phyloP scores from a whole-genome alignment of 2,888 invertebrate genomes.

The Leptogaster cylindrica region DNA sequence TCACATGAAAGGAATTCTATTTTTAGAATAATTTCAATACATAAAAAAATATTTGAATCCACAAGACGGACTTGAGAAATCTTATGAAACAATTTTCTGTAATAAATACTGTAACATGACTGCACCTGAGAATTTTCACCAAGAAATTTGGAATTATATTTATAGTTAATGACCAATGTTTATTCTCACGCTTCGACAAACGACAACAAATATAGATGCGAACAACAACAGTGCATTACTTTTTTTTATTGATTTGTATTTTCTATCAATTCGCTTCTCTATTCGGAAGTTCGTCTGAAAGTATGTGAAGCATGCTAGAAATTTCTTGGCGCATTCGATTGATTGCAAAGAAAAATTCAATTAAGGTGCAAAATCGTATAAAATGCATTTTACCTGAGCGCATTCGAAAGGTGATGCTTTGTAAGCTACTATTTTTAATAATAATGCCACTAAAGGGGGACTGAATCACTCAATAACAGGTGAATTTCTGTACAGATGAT shows the following conservation, averaged over 20 bases:
- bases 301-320: background rate
- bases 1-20: conserved; percentile 30
- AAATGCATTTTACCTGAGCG: conserved; percentile 20
- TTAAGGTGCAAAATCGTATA: background rate
- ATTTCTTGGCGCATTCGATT: background rate
- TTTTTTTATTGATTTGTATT: too few species aligned
- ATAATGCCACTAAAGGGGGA: conserved; percentile 17
- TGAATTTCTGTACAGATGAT: conserved; percentile 31
- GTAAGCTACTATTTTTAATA: conserved; percentile 26
- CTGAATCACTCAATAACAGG: conserved; percentile 37
- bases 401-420: conserved; percentile 11
- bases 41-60: too few species aligned
- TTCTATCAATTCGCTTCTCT: conserved; percentile 2
- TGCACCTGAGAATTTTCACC: background rate
- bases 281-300: background rate
- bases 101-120: background rate
- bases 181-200: background rate
- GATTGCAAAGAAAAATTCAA: conserved; percentile 8
- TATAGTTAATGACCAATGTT: background rate
- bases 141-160: conserved; percentile 1
- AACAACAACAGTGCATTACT: too few species aligned
- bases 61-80: background rate
- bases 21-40: conserved; percentile 24
- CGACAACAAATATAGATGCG: too few species aligned
- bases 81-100: conserved; percentile 22